A percentile compares a stretch with the other conserved stretches of the same genome.
Conservation (phyloP, 2,797 vertebrate genomes). For the Aotus griseimembra region DNA sequence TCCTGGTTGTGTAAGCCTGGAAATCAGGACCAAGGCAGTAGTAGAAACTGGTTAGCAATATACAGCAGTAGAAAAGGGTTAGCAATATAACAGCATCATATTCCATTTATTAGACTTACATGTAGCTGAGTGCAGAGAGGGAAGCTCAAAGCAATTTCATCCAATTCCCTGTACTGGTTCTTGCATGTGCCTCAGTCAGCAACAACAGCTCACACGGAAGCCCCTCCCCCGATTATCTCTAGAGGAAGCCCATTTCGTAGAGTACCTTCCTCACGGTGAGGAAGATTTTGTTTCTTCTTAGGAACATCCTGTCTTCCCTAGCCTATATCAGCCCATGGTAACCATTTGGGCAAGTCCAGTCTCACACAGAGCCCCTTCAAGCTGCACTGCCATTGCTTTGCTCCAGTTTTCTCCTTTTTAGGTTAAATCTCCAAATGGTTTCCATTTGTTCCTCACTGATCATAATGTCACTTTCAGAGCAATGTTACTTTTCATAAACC, state of each 20-base stretch:
- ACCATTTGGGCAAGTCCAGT: not conserved
- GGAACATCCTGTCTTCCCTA: too few species aligned
- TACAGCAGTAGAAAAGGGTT: not conserved
- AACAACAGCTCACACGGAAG: not conserved
- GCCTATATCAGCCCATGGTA: too few species aligned
- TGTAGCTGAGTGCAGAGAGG: not conserved
- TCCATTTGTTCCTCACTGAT: not conserved
- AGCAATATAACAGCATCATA: not conserved
- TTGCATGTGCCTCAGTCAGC: not conserved
- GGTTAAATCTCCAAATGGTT: not conserved
- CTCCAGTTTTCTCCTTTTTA: not conserved
- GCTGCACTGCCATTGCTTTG: too few species aligned
- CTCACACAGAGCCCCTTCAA: too few species aligned
- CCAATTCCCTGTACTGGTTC: not conserved
- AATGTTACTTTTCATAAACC: not conserved
- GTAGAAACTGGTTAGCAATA: not conserved
- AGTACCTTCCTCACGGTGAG: not conserved
- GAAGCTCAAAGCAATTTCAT: not conserved
- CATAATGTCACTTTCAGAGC: not conserved
- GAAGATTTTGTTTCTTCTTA: not conserved
- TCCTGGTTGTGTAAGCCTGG: not conserved
- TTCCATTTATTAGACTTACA: not conserved
- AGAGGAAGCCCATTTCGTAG: not conserved
- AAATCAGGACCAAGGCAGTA: not conserved
- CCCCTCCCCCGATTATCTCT: accelerated